A percentile compares a stretch with the other conserved stretches of the same genome.
Evolutionary conservation across 64 coral and sea anemone species (phyloP).

Genomic region (Porites australiensis): DNA sequence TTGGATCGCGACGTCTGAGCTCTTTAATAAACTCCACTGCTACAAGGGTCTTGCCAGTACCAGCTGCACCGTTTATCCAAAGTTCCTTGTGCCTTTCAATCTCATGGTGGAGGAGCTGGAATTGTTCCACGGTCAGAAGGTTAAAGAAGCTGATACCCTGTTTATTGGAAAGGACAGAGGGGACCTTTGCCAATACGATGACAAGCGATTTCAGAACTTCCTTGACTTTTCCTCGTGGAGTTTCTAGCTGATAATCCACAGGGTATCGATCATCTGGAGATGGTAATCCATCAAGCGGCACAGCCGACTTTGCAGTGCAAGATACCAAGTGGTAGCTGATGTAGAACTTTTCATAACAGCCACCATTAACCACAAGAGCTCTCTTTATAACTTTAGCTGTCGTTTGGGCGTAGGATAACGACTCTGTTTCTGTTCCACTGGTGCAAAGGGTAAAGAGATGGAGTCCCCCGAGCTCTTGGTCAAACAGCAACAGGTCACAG

Average conservation of each 20-base stretch:
- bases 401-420: neutral
- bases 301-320: neutral
- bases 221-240: neutral
- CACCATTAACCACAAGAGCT: neutral
- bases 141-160: neutral
- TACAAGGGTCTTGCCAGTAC: neutral
- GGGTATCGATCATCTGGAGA: neutral
- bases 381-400: neutral
- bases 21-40: neutral
- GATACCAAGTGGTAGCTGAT: neutral
- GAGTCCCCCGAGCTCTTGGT: neutral
- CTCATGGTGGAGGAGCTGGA: neutral
- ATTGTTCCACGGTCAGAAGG: neutral
- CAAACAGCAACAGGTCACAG: slow-evolving; percentile 52
- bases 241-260: neutral
- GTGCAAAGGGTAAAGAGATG: neutral
- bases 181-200: neutral
- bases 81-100: neutral
- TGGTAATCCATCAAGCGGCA: neutral
- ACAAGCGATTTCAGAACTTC: neutral
- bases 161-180: neutral
- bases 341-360: neutral
- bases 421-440: neutral
- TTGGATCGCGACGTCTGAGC: neutral
- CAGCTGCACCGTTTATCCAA: slow-evolving; percentile 5